Conservation (phyloP, 1,140 invertebrate genomes). For the Phenacoccus solenopsis region DNA sequence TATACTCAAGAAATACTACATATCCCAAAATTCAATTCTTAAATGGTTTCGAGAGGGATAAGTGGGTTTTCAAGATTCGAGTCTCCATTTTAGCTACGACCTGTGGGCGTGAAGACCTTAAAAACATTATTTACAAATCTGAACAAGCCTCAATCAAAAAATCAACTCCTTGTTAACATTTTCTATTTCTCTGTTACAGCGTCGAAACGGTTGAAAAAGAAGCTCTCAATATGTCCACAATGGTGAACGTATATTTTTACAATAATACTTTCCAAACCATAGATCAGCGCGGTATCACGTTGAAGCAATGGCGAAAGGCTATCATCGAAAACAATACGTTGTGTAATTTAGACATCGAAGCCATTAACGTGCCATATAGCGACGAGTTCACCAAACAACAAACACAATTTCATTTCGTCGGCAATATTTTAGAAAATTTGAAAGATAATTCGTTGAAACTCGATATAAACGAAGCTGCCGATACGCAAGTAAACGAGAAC, state of each 20-base stretch:
- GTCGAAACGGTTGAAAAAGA: constrained; percentile 44
- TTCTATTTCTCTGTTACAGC: constrained; percentile 41
- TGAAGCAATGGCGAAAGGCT: constrained; percentile 49
- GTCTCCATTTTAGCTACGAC: too few relatives aligned
- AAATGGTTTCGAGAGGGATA: too few relatives aligned
- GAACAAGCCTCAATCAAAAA: too few relatives aligned
- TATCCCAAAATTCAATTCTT: too few relatives aligned
- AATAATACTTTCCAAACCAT: constrained; percentile 47
- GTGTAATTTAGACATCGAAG: constrained; percentile 39
- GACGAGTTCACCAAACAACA: constrained; percentile 26
- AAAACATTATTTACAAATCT: too few relatives aligned
- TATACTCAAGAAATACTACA: too few relatives aligned
- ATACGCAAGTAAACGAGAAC: constrained; percentile 29
- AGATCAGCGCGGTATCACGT: constrained; percentile 38
- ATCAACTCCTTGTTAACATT: too few relatives aligned
- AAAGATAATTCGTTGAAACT: constrained; percentile 40
- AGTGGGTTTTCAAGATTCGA: too few relatives aligned
- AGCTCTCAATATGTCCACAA: constrained; percentile 44
- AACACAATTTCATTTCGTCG: constrained; percentile 43
- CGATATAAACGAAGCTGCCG: constrained; percentile 27
- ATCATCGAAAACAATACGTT: constrained; percentile 50
- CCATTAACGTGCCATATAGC: constrained; percentile 36
- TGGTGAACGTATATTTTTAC: constrained; percentile 43
- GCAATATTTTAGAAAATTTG: constrained; percentile 44
- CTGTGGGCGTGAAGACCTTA: too few relatives aligned